These are phyloP conservation scores for Pristionchus exspectatus DNA, from an alignment of 2,888 invertebrate species.

Conservation along the genomic window DNA sequence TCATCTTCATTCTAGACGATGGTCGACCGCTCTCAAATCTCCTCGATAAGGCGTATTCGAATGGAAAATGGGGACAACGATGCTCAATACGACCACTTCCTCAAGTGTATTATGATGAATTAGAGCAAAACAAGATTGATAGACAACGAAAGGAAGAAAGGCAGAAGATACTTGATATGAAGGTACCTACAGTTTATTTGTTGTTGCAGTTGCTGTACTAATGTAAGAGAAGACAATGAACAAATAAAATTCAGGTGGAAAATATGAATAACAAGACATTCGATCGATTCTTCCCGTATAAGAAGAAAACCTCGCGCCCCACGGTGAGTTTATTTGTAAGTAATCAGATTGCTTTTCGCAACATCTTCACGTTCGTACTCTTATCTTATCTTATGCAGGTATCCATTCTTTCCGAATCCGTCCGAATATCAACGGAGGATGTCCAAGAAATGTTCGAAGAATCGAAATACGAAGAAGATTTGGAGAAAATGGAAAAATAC, in stretches of 20 bases:
- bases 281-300: not conserved
- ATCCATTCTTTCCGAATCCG: not conserved
- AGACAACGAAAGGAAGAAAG: not conserved
- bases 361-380: not conserved
- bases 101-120: not conserved
- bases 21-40: not conserved
- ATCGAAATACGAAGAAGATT: not conserved
- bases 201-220: not conserved
- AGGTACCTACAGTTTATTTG: not conserved
- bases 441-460: not conserved
- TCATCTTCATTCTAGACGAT: not conserved
- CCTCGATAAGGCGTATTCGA: not conserved
- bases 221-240: not conserved
- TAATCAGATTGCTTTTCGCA: too few species aligned
- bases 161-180: not conserved
- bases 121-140: not conserved
- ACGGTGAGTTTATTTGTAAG: not conserved
- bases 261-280: not conserved
- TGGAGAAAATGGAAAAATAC: not conserved
- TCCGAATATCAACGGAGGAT: not conserved
- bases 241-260: not conserved
- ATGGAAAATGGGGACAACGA: not conserved
- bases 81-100: not conserved
- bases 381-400: not conserved
- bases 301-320: not conserved